phyloP scores from a whole-genome alignment of 2,113 vertebrate species.

The Menura novaehollandiae region DNA sequence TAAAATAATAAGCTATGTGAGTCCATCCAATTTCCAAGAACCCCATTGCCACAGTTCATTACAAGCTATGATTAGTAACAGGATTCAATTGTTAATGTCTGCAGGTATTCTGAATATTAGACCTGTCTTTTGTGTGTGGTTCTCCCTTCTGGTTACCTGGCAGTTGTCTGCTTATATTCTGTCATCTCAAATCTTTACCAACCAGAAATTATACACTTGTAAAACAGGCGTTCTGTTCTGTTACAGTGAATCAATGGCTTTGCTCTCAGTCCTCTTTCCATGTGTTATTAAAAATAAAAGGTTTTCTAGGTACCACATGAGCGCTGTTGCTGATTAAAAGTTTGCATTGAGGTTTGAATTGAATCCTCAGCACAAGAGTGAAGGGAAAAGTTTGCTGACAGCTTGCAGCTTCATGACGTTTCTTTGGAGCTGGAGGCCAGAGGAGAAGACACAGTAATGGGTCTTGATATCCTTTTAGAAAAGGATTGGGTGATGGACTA shows the following conservation, averaged over 20 bases:
- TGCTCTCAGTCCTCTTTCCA: not conserved
- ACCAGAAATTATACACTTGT: constrained; percentile 12
- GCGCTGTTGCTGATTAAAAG: not conserved
- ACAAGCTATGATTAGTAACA: not conserved
- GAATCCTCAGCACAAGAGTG: not conserved
- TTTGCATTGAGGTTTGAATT: not conserved
- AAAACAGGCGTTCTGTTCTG: not conserved
- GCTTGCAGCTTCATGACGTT: not conserved
- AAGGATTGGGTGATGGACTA: not conserved
- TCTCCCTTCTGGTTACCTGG: constrained; percentile 40
- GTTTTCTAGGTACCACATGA: not conserved
- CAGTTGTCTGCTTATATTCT: constrained; percentile 29
- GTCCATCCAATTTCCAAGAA: not conserved
- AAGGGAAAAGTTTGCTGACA: not conserved
- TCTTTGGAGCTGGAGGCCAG: not conserved
- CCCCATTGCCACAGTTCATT: constrained; percentile 16
- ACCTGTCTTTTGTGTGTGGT: not conserved
- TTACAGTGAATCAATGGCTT: not conserved
- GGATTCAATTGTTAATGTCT: not conserved
- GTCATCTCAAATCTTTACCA: not conserved
- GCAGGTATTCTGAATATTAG: constrained; percentile 12
- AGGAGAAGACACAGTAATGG: not conserved
- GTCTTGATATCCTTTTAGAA: not conserved
- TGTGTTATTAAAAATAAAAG: not conserved
- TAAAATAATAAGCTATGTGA: constrained; percentile 38